Evolutionary conservation across 92 coral and sea anemone genomes (phyloP).

Genomic region (Siderastrea siderea): DNA sequence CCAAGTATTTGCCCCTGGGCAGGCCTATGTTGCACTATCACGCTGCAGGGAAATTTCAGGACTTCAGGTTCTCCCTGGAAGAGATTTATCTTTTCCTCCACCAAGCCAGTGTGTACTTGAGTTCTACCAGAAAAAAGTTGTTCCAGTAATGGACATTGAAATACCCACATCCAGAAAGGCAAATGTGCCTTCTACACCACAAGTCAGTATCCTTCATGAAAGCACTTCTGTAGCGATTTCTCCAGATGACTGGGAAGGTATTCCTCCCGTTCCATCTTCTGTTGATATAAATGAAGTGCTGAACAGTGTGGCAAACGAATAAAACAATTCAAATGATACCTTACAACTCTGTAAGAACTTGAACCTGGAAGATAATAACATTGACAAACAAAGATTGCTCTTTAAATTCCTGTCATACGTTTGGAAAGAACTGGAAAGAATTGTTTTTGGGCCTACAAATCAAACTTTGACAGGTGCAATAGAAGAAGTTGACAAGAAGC

Average conservation of each 20-base stretch:
- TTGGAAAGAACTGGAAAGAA: constrained; percentile 9
- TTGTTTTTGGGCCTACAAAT: neutral
- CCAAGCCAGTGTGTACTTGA: constrained; percentile 13
- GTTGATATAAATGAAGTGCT: neutral
- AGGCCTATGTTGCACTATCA: constrained; percentile 64
- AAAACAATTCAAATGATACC: neutral
- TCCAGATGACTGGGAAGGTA: constrained; percentile 14
- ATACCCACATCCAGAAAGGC: no score
- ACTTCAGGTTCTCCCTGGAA: constrained; percentile 52
- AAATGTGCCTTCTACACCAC: no score
- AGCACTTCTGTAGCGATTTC: neutral
- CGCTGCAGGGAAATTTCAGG: constrained; percentile 39
- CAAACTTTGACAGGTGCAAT: neutral
- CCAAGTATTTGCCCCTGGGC: constrained; percentile 47
- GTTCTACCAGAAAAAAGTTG: constrained; percentile 7
- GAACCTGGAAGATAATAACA: neutral
- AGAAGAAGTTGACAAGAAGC: neutral
- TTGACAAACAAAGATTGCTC: neutral
- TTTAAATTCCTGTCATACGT: neutral
- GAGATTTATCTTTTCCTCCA: constrained; percentile 32
- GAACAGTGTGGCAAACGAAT: neutral
- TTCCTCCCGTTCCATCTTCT: neutral
- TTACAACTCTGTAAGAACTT: neutral
- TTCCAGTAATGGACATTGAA: neutral
- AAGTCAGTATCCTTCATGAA: neutral